A percentile compares a stretch with the other conserved stretches of the same genome.
These are phyloP conservation scores for Sphaeramia orbicularis DNA, from an alignment of 2,797 vertebrate genomes.

Conservation along the genomic window DNA sequence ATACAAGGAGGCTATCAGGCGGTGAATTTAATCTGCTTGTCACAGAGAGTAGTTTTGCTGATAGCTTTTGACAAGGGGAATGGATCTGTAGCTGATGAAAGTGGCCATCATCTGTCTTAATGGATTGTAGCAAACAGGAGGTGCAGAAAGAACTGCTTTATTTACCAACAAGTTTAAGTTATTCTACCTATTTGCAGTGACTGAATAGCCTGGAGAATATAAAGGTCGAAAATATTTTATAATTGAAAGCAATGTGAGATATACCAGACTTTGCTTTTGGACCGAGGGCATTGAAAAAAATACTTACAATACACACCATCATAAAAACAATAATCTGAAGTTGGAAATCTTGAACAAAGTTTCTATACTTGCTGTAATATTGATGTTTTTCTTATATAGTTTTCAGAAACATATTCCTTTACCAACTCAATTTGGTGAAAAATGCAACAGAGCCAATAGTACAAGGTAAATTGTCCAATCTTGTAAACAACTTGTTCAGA, in stretches of 20 bases:
- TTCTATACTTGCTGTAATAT: not conserved
- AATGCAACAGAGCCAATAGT: constrained; percentile 7
- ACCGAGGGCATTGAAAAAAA: constrained; percentile 1
- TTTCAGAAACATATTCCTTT: constrained; percentile 19
- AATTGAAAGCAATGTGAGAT: not conserved
- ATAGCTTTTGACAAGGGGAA: constrained; percentile 60
- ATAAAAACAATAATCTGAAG: constrained; percentile 10
- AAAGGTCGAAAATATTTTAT: constrained; percentile 1
- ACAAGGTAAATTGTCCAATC: constrained; percentile 25
- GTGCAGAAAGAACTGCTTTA: constrained; percentile 27
- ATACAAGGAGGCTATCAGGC: constrained; percentile 50
- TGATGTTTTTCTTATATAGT: constrained; percentile 9
- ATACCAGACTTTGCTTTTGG: not conserved
- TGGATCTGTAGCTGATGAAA: constrained; percentile 52
- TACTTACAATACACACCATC: no score
- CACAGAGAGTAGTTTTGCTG: constrained; percentile 46
- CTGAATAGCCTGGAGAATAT: constrained; percentile 14
- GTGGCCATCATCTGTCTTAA: constrained; percentile 60
- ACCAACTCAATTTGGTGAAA: not conserved
- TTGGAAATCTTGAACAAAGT: constrained; percentile 7
- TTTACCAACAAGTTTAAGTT: constrained; percentile 52
- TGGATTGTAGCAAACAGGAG: constrained; percentile 55
- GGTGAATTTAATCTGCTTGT: constrained; percentile 62
- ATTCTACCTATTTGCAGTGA: constrained; percentile 31
- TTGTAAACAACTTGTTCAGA: constrained; percentile 25